Evolutionary conservation across 2,797 vertebrate species (phyloP).

Genomic region (Helicolenus hilgendorfi): DNA sequence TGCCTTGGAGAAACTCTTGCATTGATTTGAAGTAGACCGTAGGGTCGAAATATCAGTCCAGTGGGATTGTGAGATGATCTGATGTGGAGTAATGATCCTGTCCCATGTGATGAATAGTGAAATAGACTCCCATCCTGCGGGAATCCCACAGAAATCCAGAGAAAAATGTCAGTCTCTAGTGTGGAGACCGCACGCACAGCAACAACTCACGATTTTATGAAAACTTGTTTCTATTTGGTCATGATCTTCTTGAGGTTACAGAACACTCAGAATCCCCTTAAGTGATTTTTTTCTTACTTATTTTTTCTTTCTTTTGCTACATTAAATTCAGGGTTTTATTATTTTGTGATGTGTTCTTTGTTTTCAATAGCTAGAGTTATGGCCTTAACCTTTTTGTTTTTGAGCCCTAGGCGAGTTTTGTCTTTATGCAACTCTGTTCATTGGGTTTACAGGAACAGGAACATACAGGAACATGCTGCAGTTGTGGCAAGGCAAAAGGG

Average conservation of each 20-base stretch:
- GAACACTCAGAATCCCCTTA: too few relatives aligned
- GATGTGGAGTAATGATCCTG: not conserved
- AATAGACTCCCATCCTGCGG: too few relatives aligned
- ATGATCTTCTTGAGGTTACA: not conserved
- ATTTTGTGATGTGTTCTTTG: not conserved
- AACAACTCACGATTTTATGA: not conserved
- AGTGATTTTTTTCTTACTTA: not conserved
- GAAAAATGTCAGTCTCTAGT: too few relatives aligned
- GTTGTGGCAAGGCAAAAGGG: not conserved
- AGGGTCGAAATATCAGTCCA: too few relatives aligned
- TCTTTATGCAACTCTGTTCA: not conserved
- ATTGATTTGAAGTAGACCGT: too few relatives aligned
- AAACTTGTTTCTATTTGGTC: not conserved
- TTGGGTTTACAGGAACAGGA: not conserved
- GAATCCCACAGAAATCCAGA: too few relatives aligned
- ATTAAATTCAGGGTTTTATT: not conserved
- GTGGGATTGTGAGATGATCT: not conserved
- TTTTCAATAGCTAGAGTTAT: not conserved
- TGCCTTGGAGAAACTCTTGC: not conserved
- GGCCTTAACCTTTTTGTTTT: not conserved
- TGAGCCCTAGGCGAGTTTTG: not conserved
- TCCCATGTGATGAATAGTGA: too few relatives aligned
- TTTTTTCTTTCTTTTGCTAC: not conserved
- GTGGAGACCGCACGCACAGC: not conserved
- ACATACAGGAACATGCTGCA: not conserved